Evolutionary conservation across 2,888 invertebrate genomes (phyloP).

Genomic region (Xylota sylvarum): DNA sequence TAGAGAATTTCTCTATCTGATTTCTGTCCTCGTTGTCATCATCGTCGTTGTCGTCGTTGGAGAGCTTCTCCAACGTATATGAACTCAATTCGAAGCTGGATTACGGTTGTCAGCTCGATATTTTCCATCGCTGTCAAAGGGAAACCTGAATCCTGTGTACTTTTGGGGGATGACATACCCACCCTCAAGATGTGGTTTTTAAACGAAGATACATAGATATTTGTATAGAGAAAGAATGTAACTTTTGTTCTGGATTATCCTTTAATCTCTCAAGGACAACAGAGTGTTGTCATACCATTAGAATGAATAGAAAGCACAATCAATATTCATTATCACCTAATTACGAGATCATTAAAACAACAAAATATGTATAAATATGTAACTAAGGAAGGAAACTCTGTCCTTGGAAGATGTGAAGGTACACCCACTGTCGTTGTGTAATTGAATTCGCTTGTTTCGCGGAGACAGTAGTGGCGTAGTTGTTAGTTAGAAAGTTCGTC

Average conservation of each 20-base stretch:
- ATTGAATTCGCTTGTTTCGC: constrained; percentile 78
- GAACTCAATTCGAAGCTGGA: constrained; percentile 71
- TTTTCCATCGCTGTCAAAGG: constrained; percentile 51
- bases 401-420: constrained; percentile 51
- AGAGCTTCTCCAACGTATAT: constrained; percentile 57
- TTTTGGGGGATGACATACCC: neutral
- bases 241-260: constrained; percentile 68
- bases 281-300: constrained; percentile 46
- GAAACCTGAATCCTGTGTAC: constrained; percentile 13
- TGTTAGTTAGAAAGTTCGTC: constrained; percentile 74
- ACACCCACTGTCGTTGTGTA: constrained; percentile 65
- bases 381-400: constrained; percentile 28
- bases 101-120: constrained; percentile 74
- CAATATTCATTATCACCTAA: constrained; percentile 76
- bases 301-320: constrained; percentile 36
- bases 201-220: constrained; percentile 18
- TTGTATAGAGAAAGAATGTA: constrained; percentile 38
- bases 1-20: constrained; percentile 52
- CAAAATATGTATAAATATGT: constrained; percentile 26
- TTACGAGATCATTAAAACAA: constrained; percentile 70
- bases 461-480: constrained; percentile 65
- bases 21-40: constrained; percentile 41
- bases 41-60: constrained; percentile 21
- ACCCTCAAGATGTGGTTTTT: constrained; percentile 4
- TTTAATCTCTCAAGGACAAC: constrained; percentile 68